Base-by-base conservation (phyloP, 2,797 vertebrate species). In the Tympanoctomys barrerae region DNA sequence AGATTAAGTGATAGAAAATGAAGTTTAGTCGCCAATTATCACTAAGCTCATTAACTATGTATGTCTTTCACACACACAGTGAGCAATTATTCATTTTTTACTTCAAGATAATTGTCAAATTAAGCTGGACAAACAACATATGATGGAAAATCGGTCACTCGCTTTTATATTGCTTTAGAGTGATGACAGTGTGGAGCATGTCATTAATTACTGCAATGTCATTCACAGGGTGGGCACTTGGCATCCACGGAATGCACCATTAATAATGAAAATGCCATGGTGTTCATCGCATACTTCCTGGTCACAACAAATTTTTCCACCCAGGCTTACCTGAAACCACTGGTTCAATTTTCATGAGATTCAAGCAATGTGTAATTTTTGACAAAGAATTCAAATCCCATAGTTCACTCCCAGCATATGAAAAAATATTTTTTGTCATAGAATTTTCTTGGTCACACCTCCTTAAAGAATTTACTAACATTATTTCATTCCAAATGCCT, bases 1-100 rank as follows among this genome's bases (percentile, higher is more conserved):
- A 93, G 87, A 89, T 81, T 97, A 19, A 21, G 33, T 24, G 61
- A 57, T 86, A 42, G 71, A 94, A 98, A 97, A 96, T 24, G 11
- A 61, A 5, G 77, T 94, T 71, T 75, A 83, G 89, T 42, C 95
- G 70, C 81, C 5, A 91, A 28, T 31, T 89, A 86, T 46, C 96
- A 97, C 33, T 46, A 81, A 96, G 0, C 6, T 77, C 96, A 78
- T 91, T 81, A 96, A 78, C 54, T 89, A 88, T 86, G 91, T 33
- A 75, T 59, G 11, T 64, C 84, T 83, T 61, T 86, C 64, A 36
- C 52, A 79, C 9, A 75, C 14, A 75, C 14, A 54, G 71, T n/a
- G 49, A 96, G 49, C 36, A 73, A 85, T 89, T 42, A 94, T 6
- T 91, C 73, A 89, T 24, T 96, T 94, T 96, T 71, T 49, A 96